Evolutionary conservation across 2,113 vertebrate genomes (phyloP), one percentile per base, ranked within the genome.

Genomic region (Colinus virginianus): DNA sequence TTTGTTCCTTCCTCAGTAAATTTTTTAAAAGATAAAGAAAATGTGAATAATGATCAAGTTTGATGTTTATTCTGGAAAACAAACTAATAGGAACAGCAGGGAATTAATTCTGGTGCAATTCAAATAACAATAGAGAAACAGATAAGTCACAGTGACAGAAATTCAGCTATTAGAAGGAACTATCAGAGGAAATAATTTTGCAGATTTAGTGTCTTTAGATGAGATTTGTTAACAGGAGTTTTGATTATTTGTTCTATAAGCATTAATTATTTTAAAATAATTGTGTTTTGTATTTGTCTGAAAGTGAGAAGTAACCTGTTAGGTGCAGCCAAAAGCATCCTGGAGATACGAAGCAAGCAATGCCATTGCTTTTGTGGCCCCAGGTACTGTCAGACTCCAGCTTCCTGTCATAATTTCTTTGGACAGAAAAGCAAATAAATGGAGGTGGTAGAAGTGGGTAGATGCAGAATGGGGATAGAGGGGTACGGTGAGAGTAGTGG

Each of bases 61-160:
- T 76, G 9, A 36, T 92, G 61, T 78, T 79, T 85, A 62, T 89
- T 92, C 58, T 64, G 43, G 48, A 59, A 84, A 49, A 34, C 40
- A 78, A 76, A 88, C 71, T 88, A 84, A 89, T 87, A 79, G 32
- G 55, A 94, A 84, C 71, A 90, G 51, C 58, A 76, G 66, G 53
- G 36, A 87, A 77, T 94, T 94, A 87, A 87, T 91, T 95, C 75
- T 42, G 71, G 42, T 84, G 25, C 21, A 87, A 81, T 91, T 95
- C 55, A 87, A 82, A 91, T 49, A 69, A 78, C 92, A 78, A 82
- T 20, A 17, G 32, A 84, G 53, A 72, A 76, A 92, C 82, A 87
- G 8, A 72, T 89, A 92, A 89, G 58, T 84, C 75, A 87, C 87
- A 87, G 12, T 58, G 71, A 62, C 46, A 81, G 58, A 78, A n/a